A percentile compares a stretch with the other conserved stretches of the same genome.
phyloP scores from a whole-genome alignment of 2,888 invertebrate species.

The Tetanocera ferruginea region DNA sequence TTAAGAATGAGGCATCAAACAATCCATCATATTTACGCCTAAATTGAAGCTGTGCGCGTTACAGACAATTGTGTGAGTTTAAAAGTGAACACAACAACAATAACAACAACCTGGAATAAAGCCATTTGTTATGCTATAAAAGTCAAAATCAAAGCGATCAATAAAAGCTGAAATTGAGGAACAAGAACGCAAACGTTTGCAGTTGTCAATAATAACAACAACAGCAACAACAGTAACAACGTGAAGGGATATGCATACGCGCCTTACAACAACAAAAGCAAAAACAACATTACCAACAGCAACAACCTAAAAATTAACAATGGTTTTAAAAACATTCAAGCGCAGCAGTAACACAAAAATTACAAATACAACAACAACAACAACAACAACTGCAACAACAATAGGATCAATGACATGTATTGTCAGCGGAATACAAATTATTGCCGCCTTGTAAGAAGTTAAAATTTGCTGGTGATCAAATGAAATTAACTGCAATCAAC shows the following conservation, averaged over 20 bases:
- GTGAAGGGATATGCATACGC: no score
- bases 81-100: neutral
- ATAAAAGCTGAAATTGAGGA: neutral
- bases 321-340: constrained; percentile 9
- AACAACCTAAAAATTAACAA: neutral
- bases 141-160: neutral
- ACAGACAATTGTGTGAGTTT: neutral
- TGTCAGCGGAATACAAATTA: constrained; percentile 36
- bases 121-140: constrained; percentile 26
- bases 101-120: neutral
- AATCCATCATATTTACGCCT: constrained; percentile 26
- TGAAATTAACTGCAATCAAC: neutral
- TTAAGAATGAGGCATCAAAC: neutral
- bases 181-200: constrained; percentile 15
- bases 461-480: constrained; percentile 25
- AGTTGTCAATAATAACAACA: constrained; percentile 8
- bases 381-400: neutral
- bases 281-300: neutral
- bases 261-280: neutral
- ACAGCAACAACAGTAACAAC: neutral
- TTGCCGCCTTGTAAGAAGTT: constrained; percentile 23
- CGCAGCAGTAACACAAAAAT: neutral
- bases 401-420: constrained; percentile 24
- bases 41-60: constrained; percentile 12
- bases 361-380: neutral